phyloP scores from a whole-genome alignment of 1,140 invertebrate species.

The Drosophila lowei region DNA sequence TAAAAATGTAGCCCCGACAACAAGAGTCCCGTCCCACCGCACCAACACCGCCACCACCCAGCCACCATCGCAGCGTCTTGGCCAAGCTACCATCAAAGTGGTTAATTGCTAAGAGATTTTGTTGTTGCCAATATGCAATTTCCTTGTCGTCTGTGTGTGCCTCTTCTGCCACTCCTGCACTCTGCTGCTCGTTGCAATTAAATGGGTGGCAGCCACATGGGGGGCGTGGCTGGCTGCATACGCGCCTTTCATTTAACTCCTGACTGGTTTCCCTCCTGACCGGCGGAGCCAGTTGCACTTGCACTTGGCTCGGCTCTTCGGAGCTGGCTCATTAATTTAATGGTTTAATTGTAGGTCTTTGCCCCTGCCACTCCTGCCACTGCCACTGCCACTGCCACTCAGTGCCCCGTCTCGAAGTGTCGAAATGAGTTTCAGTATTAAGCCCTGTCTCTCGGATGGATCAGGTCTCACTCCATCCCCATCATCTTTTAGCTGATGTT shows the following conservation, averaged over 20 bases:
- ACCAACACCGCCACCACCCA: slow-evolving; percentile 7
- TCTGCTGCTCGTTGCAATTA: slow-evolving; percentile 52
- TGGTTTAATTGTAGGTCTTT: slow-evolving; percentile 73
- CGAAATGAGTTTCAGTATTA: slow-evolving; percentile 62
- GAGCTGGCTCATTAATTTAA: slow-evolving; percentile 75
- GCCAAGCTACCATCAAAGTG: slow-evolving; percentile 56
- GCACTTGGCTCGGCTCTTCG: slow-evolving; percentile 14
- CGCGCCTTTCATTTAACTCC: slow-evolving; percentile 72
- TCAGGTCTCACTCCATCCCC: slow-evolving; percentile 43
- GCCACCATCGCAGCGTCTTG: slow-evolving; percentile 18
- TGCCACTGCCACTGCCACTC: too few species aligned
- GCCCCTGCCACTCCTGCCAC: slow-evolving; percentile 1
- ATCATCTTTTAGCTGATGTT: slow-evolving; percentile 42
- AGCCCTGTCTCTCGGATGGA: slow-evolving; percentile 33
- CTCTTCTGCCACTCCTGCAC: slow-evolving; percentile 5
- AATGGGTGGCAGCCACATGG: slow-evolving; percentile 65
- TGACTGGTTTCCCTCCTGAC: neutral
- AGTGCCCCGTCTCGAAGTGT: slow-evolving; percentile 3
- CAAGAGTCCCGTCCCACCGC: slow-evolving; percentile 15
- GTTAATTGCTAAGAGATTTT: slow-evolving; percentile 62
- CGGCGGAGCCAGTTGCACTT: slow-evolving; percentile 4
- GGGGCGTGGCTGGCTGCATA: slow-evolving; percentile 61
- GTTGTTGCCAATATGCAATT: slow-evolving; percentile 60
- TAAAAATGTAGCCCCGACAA: slow-evolving; percentile 70
- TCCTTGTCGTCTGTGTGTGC: slow-evolving; percentile 45